These are phyloP conservation scores for Colletes latitarsis DNA, from an alignment of 1,140 invertebrate genomes.

Conservation along the genomic window DNA sequence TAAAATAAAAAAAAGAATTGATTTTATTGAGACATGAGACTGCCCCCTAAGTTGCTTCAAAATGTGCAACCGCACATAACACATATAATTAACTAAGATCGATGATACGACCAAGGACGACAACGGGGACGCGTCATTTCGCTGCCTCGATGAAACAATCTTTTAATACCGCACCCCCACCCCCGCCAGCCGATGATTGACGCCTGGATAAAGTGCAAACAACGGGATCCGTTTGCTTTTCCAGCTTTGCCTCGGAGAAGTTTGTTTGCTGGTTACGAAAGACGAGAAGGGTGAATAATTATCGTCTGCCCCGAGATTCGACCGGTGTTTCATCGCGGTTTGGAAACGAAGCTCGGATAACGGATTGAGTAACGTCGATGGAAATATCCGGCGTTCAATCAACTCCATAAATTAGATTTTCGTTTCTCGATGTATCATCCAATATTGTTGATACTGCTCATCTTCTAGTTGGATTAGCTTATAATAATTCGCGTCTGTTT, in stretches of 20 bases:
- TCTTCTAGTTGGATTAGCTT: no score
- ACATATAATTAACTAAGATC: conserved; percentile 63
- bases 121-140: conserved; percentile 13
- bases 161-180: conserved; percentile 43
- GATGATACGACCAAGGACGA: conserved; percentile 47
- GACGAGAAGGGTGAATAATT: conserved; percentile 11
- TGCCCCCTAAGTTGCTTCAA: no score
- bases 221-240: conserved; percentile 20
- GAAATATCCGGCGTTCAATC: no score
- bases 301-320: conserved; percentile 6
- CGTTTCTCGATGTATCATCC: not conserved
- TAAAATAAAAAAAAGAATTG: no score
- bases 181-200: conserved; percentile 35
- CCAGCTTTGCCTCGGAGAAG: conserved; percentile 2
- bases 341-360: not conserved
- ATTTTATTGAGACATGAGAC: no score
- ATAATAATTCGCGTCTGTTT: no score
- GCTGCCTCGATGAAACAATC: conserved; percentile 31
- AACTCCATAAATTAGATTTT: not conserved
- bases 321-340: not conserved
- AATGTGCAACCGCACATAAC: no score
- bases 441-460: no score
- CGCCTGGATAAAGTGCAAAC: not conserved
- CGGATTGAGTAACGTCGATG: not conserved
- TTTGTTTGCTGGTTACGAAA: conserved; percentile 11